Evolutionary conservation across 2,888 invertebrate species (phyloP).

Genomic region (Ichneumoninae sp.): DNA sequence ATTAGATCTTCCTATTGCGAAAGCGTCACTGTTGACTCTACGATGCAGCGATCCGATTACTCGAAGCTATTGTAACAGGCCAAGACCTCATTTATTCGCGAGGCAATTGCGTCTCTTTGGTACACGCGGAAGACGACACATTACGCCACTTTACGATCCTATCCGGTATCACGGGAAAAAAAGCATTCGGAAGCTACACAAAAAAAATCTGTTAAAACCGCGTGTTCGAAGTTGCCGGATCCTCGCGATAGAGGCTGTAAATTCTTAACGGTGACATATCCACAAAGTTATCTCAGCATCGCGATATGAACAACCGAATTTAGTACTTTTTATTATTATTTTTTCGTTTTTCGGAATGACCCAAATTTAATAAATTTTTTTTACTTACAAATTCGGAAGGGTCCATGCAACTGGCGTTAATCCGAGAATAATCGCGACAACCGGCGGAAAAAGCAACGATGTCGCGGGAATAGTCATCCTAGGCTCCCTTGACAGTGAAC

Average conservation of each 20-base stretch:
- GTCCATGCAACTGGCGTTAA: constrained; percentile 46
- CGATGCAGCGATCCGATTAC: constrained; percentile 24
- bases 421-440: constrained; percentile 50
- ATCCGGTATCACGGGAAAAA: constrained; percentile 11
- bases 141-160: constrained; percentile 5
- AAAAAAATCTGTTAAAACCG: constrained; percentile 3
- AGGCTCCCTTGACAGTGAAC: constrained; percentile 75
- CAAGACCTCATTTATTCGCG: constrained; percentile 32
- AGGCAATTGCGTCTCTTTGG: not conserved
- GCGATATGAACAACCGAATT: not conserved
- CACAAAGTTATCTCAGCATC: not conserved
- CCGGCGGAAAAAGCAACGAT: constrained; percentile 20
- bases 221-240: not conserved
- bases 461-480: constrained; percentile 74
- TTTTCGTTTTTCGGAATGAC: not conserved
- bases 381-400: constrained; percentile 49
- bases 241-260: not conserved
- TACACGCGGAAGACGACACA: constrained; percentile 16
- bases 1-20: constrained; percentile 4
- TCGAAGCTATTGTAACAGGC: constrained; percentile 20
- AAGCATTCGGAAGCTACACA: not conserved
- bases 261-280: not conserved
- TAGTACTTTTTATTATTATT: not conserved
- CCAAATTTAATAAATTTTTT: not conserved
- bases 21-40: constrained; percentile 5